Conservation (phyloP, 2,797 vertebrate genomes). For the Acrocephalus scirpaceus region DNA sequence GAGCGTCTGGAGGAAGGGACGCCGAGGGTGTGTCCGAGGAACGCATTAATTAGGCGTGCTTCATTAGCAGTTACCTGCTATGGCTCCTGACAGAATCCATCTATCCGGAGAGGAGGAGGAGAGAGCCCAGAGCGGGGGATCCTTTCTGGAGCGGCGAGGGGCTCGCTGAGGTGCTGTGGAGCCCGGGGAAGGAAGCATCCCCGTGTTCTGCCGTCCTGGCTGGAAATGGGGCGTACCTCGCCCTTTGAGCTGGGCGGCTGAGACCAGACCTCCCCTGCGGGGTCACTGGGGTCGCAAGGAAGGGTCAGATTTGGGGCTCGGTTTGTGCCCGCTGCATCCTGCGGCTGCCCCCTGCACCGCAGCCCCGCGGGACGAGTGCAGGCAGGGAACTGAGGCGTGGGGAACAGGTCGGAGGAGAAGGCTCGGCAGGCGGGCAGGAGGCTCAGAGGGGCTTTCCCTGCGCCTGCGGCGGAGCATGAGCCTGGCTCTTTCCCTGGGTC, state of each 20-base stretch:
- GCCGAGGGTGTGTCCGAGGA: background rate
- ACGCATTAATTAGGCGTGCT: background rate
- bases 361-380: background rate
- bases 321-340: background rate
- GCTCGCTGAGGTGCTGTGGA: background rate
- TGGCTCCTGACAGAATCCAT: background rate
- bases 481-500: background rate
- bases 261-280: background rate
- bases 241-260: background rate
- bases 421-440: background rate
- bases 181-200: background rate
- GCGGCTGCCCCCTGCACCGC: fast-evolving
- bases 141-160: background rate
- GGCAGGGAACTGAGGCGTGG: background rate
- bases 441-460: background rate
- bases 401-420: background rate
- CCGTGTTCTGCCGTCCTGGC: background rate
- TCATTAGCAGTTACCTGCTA: background rate
- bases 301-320: background rate
- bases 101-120: background rate
- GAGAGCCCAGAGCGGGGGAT: background rate
- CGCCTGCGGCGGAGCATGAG: background rate
- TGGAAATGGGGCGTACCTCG: background rate
- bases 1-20: background rate
- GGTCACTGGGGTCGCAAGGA: background rate